phyloP scores from a whole-genome alignment of 2,797 vertebrate species.

The Oreortyx pictus region DNA sequence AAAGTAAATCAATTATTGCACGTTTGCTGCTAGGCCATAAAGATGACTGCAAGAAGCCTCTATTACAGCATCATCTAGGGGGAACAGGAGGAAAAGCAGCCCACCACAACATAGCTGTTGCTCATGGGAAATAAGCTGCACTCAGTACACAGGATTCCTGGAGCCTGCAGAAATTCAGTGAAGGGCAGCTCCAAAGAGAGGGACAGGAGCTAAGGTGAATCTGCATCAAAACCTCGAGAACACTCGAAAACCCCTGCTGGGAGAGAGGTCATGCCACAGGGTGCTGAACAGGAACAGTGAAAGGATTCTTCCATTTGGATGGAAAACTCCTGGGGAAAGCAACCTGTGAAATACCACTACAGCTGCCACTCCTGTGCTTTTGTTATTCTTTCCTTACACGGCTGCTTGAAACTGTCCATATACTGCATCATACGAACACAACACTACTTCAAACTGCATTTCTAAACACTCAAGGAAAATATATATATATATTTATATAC shows the following conservation, averaged over 20 bases:
- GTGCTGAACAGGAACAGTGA: not conserved
- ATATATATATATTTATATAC: too few relatives aligned
- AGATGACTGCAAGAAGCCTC: slow-evolving; percentile 31
- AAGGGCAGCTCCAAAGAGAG: not conserved
- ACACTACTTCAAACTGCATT: not conserved
- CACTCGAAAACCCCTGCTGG: not conserved
- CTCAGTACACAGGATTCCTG: not conserved
- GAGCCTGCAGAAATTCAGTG: not conserved
- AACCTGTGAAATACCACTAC: not conserved
- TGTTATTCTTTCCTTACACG: slow-evolving; percentile 3
- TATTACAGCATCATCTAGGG: slow-evolving; percentile 70
- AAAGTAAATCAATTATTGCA: not conserved
- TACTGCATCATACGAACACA: not conserved
- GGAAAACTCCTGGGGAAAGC: slow-evolving; percentile 28
- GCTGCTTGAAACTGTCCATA: not conserved
- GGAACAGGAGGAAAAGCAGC: slow-evolving; percentile 55
- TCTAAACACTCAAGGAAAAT: not conserved
- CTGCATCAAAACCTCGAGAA: slow-evolving; percentile 48
- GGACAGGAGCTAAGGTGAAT: slow-evolving; percentile 1
- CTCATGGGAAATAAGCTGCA: not conserved
- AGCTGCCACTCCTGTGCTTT: slow-evolving; percentile 12
- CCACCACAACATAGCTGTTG: not conserved
- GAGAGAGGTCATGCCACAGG: not conserved
- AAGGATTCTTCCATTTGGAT: slow-evolving; percentile 23
- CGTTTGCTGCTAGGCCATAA: not conserved